phyloP scores from a whole-genome alignment of 2,888 invertebrate species.

The Artemia sp. region DNA sequence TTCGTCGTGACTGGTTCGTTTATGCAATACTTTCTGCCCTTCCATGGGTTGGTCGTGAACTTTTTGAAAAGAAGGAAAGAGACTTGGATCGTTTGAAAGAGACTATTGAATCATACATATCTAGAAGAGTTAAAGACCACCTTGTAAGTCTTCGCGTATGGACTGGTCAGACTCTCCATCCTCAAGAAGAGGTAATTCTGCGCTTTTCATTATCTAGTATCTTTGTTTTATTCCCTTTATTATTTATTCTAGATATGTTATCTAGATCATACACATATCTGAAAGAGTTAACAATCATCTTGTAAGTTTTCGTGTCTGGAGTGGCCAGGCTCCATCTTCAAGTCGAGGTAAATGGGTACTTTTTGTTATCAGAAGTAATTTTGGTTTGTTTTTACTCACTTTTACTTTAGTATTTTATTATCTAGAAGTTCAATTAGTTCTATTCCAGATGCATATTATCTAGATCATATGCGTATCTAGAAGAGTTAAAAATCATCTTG shows the following conservation, averaged over 20 bases:
- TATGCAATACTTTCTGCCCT: conserved; percentile 72
- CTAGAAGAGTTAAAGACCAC: conserved; percentile 80
- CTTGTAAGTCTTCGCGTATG: conserved; percentile 82
- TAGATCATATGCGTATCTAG: too few species aligned
- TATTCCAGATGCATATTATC: too few species aligned
- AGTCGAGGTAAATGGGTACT: conserved; percentile 42
- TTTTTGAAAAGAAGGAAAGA: conserved; percentile 88
- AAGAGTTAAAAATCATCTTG: too few species aligned
- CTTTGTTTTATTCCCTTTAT: too few species aligned
- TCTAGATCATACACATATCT: too few species aligned
- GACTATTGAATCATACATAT: conserved; percentile 77
- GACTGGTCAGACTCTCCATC: conserved; percentile 82
- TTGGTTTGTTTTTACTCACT: too few species aligned
- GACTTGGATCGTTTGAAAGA: conserved; percentile 75
- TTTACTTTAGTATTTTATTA: too few species aligned
- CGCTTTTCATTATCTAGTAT: too few species aligned
- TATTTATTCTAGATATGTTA: too few species aligned
- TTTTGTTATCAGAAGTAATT: too few species aligned
- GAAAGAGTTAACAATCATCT: too few species aligned
- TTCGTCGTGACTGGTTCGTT: conserved; percentile 43
- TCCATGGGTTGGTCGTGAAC: conserved; percentile 88
- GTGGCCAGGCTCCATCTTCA: conserved; percentile 87
- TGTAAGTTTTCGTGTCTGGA: conserved; percentile 49
- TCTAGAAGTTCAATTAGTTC: too few species aligned
- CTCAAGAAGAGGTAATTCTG: conserved; percentile 55